Evolutionary conservation across 2,888 invertebrate species (phyloP).

Genomic region (Mesochorus sp.): DNA sequence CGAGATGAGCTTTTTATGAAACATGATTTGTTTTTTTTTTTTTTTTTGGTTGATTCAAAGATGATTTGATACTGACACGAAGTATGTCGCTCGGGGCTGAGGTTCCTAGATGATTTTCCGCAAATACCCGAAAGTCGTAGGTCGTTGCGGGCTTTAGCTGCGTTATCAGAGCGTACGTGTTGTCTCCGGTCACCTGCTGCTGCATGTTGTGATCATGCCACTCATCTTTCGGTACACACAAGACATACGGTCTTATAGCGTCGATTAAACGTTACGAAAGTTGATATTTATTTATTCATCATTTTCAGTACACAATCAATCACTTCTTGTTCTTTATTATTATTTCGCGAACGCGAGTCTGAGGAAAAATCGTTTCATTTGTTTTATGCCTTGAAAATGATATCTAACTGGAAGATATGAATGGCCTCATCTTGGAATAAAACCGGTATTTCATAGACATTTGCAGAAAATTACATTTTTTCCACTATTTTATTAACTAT

Average conservation of each 20-base stretch:
- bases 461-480: too few relatives aligned
- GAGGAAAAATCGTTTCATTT: too few relatives aligned
- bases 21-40: constrained; percentile 35
- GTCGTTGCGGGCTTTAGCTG: constrained; percentile 85
- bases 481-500: too few relatives aligned
- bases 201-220: constrained; percentile 85
- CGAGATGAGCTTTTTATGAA: constrained; percentile 37
- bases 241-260: constrained; percentile 65
- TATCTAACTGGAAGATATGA: too few relatives aligned
- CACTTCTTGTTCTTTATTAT: neutral
- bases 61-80: constrained; percentile 81
- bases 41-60: constrained; percentile 27
- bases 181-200: constrained; percentile 83
- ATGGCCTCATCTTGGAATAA: too few relatives aligned
- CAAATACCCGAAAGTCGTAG: constrained; percentile 85
- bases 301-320: neutral
- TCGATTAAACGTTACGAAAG: constrained; percentile 11
- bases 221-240: constrained; percentile 81
- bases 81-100: constrained; percentile 85
- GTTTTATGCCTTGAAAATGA: too few relatives aligned
- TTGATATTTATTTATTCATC: constrained; percentile 18
- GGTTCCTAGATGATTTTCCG: constrained; percentile 86
- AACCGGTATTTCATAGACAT: too few relatives aligned
- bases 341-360: too few relatives aligned
- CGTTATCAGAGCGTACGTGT: constrained; percentile 83